Base-by-base conservation (phyloP, 2,113 vertebrate genomes). In the Columba janthina region DNA sequence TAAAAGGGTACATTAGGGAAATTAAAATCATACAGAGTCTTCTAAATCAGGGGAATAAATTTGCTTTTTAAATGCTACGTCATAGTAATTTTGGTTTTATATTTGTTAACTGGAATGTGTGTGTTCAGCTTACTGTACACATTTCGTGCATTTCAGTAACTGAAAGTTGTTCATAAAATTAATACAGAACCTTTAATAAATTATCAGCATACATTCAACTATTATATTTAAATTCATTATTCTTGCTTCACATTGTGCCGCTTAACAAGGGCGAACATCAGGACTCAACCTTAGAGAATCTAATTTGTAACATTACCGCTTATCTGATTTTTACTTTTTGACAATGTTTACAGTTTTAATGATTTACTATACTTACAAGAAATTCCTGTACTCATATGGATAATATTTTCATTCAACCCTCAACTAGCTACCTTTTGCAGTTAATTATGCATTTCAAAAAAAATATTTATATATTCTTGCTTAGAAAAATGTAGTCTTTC, bases 161-260 rank as follows among this genome's bases (percentile, higher is more conserved):
- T 77, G 46, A 94, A 95, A 95, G 50, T 84, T 48, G 50, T 80
- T 93, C 8, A 13, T 38, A 58, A 93, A 94, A 93, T 85, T 72
- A 21, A 81, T 75, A 46, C 10, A 77, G 53, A 96, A 89, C 58
- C 40, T 70, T 90, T 85, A 79, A 97, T 64, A 96, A 95, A 90
- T 95, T 83, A 61, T 93, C 46, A 88, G 42, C 51, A 82, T 94
- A 38, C 32, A 53, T 90, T 94, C 48, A 64, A 66, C 11, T 95
- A 89, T 86, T 94, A 83, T 80, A 96, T 80, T 96, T 95, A 96
- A 96, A 97, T 94, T 94, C 11, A 95, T 96, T 88, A 80, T 79
- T 92, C 44, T 94, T 89, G n/a, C 61, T 96, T 82, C 5, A 7
- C 26, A 62, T 88, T 94, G 56, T 36, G 64, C 26, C 25, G 70